A percentile compares a stretch with the other conserved stretches of the same genome.
phyloP scores from a whole-genome alignment of 2,113 vertebrate species.

The Bos taurus region ARS-UCD2.0 NC_037349.1:11495001-11495500 shows the following conservation, averaged over 20 bases:
- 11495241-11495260: fast-evolving
- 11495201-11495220: neutral
- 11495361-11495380: neutral
- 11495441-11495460: neutral
- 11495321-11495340: neutral
- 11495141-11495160: neutral
- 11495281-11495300: neutral
- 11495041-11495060: conserved; percentile 85
- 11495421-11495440: neutral
- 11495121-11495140: conserved; percentile 77
- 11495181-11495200: neutral
- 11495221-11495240: neutral
- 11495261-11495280: neutral
- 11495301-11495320: neutral
- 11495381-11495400: neutral
- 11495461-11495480: neutral
- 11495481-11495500: neutral
- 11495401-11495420: neutral
- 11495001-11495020: conserved; percentile 89
- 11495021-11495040: conserved; percentile 80
- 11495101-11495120: conserved; percentile 78
- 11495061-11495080: conserved; percentile 90
- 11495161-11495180: neutral
- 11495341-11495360: neutral
- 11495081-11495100: conserved; percentile 90